These are phyloP conservation scores for Cotesia chilonis DNA, from an alignment of 1,140 invertebrate genomes.

Conservation along the genomic window DNA sequence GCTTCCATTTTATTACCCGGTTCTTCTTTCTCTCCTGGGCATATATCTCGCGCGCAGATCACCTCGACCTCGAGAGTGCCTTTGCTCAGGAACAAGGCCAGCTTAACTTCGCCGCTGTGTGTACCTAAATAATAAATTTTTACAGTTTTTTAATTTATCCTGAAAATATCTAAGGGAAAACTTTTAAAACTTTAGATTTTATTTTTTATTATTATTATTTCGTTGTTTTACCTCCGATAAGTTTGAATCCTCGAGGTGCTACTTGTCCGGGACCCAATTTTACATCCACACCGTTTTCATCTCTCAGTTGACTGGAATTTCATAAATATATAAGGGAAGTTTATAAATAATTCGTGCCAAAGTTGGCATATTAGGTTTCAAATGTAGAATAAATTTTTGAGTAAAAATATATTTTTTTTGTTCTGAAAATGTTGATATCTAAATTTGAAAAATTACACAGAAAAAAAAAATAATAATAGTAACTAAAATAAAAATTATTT, in stretches of 20 bases:
- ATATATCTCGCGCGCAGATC: constrained; percentile 71
- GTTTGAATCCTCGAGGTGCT: constrained; percentile 75
- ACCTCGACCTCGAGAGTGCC: constrained; percentile 92
- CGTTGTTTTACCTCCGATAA: constrained; percentile 56
- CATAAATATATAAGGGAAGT: not conserved
- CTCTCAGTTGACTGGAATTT: constrained; percentile 54
- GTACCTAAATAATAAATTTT: constrained; percentile 63
- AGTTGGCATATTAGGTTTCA: not conserved
- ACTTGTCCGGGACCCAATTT: constrained; percentile 81
- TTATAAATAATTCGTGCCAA: constrained; percentile 12
- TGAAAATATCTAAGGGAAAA: not conserved
- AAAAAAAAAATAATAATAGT: too few relatives aligned
- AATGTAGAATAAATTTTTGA: too few relatives aligned
- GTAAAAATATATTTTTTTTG: too few relatives aligned
- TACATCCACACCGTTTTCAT: constrained; percentile 59
- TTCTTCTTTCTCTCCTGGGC: constrained; percentile 61
- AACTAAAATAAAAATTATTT: too few relatives aligned
- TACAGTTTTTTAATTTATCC: constrained; percentile 10
- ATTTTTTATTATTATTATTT: constrained; percentile 14
- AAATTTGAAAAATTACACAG: too few relatives aligned
- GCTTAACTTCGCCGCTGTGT: constrained; percentile 81
- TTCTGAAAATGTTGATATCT: too few relatives aligned
- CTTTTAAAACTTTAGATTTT: not conserved
- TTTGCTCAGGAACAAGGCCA: constrained; percentile 89
- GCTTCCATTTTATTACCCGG: constrained; percentile 65